phyloP scores from a whole-genome alignment of 2,797 vertebrate genomes.

The Micrastur ruficollis region DNA sequence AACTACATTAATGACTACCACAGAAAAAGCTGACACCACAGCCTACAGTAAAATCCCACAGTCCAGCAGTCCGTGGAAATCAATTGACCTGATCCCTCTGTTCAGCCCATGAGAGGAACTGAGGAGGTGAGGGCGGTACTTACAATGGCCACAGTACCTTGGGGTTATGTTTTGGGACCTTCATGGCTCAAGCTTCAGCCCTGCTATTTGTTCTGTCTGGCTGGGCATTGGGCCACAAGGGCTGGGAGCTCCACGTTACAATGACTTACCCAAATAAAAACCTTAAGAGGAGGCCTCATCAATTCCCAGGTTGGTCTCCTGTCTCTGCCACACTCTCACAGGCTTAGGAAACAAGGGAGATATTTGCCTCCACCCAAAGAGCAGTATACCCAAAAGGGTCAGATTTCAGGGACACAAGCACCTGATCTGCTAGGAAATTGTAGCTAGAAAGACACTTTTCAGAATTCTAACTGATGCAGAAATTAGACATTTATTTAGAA shows the following conservation, averaged over 20 bases:
- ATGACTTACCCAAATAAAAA: not conserved
- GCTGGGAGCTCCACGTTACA: fast-evolving
- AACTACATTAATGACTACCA: not conserved
- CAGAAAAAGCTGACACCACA: not conserved
- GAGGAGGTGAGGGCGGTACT: not conserved
- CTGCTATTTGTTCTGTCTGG: not conserved
- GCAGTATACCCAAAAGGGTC: fast-evolving
- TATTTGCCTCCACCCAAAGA: not conserved
- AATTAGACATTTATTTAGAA: not conserved
- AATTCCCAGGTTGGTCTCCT: fast-evolving
- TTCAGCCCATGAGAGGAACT: not conserved
- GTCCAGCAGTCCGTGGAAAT: not conserved
- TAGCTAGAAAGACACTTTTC: not conserved
- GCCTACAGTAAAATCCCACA: fast-evolving
- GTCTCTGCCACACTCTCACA: not conserved
- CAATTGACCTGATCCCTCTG: not conserved
- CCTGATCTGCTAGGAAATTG: not conserved
- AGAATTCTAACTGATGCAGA: not conserved
- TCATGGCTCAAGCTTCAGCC: not conserved
- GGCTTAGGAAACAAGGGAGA: not conserved
- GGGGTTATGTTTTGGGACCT: fast-evolving
- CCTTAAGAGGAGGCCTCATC: not conserved
- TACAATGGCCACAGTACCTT: fast-evolving
- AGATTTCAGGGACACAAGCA: not conserved
- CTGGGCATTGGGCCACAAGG: fast-evolving